Percentiles rank a stretch among this genome's conserved stretches.
These are phyloP conservation scores for Spinus olivaceus DNA, from an alignment of 2,797 vertebrate species.

Conservation along the genomic window DNA sequence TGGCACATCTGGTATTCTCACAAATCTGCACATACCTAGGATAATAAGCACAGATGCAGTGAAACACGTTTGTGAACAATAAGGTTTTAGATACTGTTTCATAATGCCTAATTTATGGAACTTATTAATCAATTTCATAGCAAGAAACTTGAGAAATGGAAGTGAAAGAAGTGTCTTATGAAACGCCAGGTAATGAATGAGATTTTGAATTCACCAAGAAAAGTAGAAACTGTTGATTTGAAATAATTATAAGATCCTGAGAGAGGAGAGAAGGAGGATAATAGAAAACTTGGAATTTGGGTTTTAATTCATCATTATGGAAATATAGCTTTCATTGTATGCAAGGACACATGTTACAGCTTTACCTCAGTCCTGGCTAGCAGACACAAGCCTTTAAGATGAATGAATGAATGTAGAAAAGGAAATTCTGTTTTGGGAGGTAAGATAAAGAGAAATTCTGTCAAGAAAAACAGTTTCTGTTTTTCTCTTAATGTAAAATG, in stretches of 20 bases:
- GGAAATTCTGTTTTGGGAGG: neutral
- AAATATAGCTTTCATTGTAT: neutral
- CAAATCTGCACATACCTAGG: neutral
- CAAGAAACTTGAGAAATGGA: neutral
- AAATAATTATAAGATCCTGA: neutral
- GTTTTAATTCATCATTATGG: neutral
- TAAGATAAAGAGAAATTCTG: neutral
- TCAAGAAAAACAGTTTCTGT: rapidly evolving
- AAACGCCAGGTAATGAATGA: neutral
- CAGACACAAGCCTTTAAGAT: neutral
- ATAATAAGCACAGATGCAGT: neutral
- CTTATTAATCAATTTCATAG: neutral
- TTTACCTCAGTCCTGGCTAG: neutral
- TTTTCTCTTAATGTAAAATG: neutral
- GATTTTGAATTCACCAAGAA: neutral
- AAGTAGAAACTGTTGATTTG: neutral
- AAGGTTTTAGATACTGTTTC: neutral
- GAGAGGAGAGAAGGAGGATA: neutral
- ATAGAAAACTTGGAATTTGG: neutral
- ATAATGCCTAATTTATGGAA: neutral
- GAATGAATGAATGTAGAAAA: neutral
- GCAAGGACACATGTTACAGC: neutral
- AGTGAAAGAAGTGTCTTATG: neutral
- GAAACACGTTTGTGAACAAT: neutral
- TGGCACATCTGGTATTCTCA: neutral